These are phyloP conservation scores for Cephus nigrinus DNA, from an alignment of 2,888 invertebrate species.

Conservation along the genomic window DNA sequence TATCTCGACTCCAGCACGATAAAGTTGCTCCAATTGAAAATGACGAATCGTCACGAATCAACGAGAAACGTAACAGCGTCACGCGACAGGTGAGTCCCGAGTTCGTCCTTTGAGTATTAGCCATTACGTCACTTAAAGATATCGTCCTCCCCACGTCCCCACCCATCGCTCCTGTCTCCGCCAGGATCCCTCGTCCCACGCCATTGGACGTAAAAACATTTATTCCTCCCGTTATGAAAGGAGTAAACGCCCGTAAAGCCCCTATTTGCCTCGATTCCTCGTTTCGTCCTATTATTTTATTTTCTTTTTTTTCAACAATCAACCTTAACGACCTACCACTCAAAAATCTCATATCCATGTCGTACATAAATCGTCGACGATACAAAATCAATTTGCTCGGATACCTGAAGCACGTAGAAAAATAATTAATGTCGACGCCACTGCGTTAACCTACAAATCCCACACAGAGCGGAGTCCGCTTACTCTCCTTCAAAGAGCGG, in stretches of 20 bases:
- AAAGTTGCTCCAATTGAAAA: too few species aligned
- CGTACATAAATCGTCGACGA: not conserved
- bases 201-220: not conserved
- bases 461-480: constrained; percentile 12
- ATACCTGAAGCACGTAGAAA: not conserved
- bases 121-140: too few species aligned
- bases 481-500: not conserved
- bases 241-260: not conserved
- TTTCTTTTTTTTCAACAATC: not conserved
- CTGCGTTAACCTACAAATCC: constrained; percentile 35
- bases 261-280: not conserved
- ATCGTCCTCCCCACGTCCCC: too few species aligned
- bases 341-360: not conserved
- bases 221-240: not conserved
- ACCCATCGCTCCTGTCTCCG: too few species aligned
- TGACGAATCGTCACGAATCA: too few species aligned
- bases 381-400: not conserved
- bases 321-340: not conserved
- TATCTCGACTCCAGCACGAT: too few species aligned
- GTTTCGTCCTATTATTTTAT: too few species aligned
- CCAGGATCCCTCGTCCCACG: too few species aligned
- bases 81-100: too few species aligned
- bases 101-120: too few species aligned
- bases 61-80: too few species aligned
- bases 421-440: constrained; percentile 28